phyloP scores from a whole-genome alignment of 2,888 invertebrate genomes.

The Eristalinus aeneus region DNA sequence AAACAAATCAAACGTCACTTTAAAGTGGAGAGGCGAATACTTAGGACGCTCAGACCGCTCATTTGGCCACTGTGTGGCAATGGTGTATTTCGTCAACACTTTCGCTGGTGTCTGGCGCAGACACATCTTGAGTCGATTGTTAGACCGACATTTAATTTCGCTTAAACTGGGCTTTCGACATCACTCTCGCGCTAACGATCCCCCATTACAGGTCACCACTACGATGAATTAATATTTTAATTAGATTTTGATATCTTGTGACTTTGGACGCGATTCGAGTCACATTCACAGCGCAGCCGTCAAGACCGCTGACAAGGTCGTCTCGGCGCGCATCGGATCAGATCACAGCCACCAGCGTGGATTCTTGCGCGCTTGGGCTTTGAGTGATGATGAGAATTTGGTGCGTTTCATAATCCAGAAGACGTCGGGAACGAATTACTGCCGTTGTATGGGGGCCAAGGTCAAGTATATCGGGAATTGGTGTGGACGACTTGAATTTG shows the following conservation, averaged over 20 bases:
- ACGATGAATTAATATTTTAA: conserved; percentile 55
- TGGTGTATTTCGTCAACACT: neutral
- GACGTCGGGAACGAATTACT: conserved; percentile 47
- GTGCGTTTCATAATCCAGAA: conserved; percentile 44
- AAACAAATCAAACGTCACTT: neutral
- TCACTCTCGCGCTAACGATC: neutral
- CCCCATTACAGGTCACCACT: conserved; percentile 10
- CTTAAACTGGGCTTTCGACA: neutral
- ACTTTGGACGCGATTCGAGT: conserved; percentile 35
- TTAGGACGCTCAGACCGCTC: neutral
- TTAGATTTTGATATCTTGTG: conserved; percentile 56
- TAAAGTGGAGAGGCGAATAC: neutral
- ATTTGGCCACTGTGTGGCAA: conserved; percentile 1
- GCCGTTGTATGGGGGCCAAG: conserved; percentile 42
- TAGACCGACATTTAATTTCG: conserved; percentile 5
- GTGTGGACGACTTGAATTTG: conserved; percentile 11
- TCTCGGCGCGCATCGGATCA: conserved; percentile 26
- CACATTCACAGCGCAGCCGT: neutral
- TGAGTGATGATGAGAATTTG: conserved; percentile 46
- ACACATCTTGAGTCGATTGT: neutral
- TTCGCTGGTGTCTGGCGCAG: neutral
- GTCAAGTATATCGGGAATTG: conserved; percentile 19
- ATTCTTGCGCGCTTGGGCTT: conserved; percentile 25
- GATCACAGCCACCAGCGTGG: neutral
- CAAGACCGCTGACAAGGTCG: neutral